Conservation (phyloP, 2,888 invertebrate genomes). For the Autographa pulchrina region DNA sequence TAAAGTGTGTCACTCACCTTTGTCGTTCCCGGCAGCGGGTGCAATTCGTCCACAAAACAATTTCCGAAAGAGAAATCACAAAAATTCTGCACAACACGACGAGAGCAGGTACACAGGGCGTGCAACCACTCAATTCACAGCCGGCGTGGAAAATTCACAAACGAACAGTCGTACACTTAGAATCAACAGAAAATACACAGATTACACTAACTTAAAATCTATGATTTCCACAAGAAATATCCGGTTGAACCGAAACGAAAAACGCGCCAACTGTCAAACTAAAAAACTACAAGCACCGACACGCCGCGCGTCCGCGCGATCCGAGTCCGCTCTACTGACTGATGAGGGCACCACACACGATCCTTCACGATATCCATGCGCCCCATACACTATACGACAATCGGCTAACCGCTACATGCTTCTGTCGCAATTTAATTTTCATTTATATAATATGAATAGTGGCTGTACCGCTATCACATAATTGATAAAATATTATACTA, state of each 20-base stretch:
- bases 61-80: slow-evolving; percentile 84
- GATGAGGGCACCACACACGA: slow-evolving; percentile 70
- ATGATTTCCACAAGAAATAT: slow-evolving; percentile 85
- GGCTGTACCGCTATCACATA: slow-evolving; percentile 80
- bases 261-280: slow-evolving; percentile 89
- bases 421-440: slow-evolving; percentile 83
- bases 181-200: slow-evolving; percentile 86
- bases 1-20: slow-evolving; percentile 75
- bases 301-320: slow-evolving; percentile 86
- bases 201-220: slow-evolving; percentile 88
- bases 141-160: slow-evolving; percentile 85
- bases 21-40: slow-evolving; percentile 72
- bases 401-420: slow-evolving; percentile 70
- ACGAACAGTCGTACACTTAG: slow-evolving; percentile 85
- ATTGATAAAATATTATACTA: slow-evolving; percentile 84
- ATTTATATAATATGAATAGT: slow-evolving; percentile 81
- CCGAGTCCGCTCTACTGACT: slow-evolving; percentile 88
- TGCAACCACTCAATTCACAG: slow-evolving; percentile 85
- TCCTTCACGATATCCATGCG: slow-evolving; percentile 67
- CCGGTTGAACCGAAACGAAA: slow-evolving; percentile 83
- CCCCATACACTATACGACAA: slow-evolving; percentile 71
- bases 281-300: slow-evolving; percentile 89
- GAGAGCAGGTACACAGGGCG: slow-evolving; percentile 80
- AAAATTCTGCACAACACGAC: slow-evolving; percentile 83
- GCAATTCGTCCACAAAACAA: slow-evolving; percentile 74